Evolutionary conservation across 2,888 invertebrate species (phyloP).

Genomic region (Yponomeuta sedellus): DNA sequence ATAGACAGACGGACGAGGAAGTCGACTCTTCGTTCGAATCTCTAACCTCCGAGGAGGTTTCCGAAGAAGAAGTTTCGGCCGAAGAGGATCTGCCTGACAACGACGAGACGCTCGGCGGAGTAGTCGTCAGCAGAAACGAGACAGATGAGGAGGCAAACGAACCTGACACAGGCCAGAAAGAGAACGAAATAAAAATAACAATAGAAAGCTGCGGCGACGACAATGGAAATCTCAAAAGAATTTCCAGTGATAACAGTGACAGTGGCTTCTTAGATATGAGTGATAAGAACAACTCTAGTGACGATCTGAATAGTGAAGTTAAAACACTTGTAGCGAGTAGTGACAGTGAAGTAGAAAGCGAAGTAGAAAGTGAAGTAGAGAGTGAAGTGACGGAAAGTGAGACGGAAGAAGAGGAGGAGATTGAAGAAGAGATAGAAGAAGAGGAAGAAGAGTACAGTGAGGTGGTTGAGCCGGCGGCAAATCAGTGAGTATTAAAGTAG

Average conservation of each 20-base stretch:
- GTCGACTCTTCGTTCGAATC: slow-evolving; percentile 63
- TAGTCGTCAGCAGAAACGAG: slow-evolving; percentile 35
- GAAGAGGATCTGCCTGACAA: slow-evolving; percentile 44
- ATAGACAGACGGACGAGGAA: slow-evolving; percentile 66
- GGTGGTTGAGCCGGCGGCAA: background rate
- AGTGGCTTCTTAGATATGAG: slow-evolving; percentile 66
- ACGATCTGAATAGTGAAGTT: slow-evolving; percentile 43
- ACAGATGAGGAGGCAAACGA: slow-evolving; percentile 48
- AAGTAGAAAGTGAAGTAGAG: slow-evolving; percentile 26
- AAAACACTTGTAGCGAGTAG: slow-evolving; percentile 30
- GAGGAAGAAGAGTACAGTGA: slow-evolving; percentile 31
- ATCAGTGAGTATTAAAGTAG: slow-evolving; percentile 1
- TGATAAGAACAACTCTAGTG: slow-evolving; percentile 50
- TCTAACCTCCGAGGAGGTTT: slow-evolving; percentile 49
- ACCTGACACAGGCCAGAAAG: slow-evolving; percentile 15
- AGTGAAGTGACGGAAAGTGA: slow-evolving; percentile 24
- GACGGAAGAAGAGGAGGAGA: slow-evolving; percentile 33
- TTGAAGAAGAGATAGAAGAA: slow-evolving; percentile 21
- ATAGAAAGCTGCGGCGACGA: slow-evolving; percentile 35
- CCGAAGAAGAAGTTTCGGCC: slow-evolving; percentile 42
- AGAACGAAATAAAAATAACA: slow-evolving; percentile 42
- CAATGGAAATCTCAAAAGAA: slow-evolving; percentile 43
- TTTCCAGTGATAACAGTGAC: slow-evolving; percentile 68
- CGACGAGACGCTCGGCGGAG: slow-evolving; percentile 46
- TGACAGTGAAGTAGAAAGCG: slow-evolving; percentile 27